Evolutionary conservation across 2,888 invertebrate genomes (phyloP).

Genomic region (Papilio demoleus): DNA sequence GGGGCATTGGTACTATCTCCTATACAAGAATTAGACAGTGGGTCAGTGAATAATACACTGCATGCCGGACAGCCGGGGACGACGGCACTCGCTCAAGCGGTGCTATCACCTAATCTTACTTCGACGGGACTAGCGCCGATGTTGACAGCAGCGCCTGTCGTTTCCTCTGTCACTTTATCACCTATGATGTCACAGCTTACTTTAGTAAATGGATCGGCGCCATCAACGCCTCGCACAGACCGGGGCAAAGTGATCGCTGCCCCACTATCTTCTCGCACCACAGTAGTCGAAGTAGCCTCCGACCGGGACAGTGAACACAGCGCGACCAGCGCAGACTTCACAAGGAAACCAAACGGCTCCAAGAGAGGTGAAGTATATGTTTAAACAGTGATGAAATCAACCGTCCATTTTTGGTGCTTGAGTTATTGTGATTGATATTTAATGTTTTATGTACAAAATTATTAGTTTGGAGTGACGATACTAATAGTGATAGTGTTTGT

Average conservation of each 20-base stretch:
- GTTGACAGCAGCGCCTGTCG: constrained; percentile 76
- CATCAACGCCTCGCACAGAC: constrained; percentile 71
- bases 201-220: constrained; percentile 76
- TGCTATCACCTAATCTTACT: constrained; percentile 86
- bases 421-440: constrained; percentile 42
- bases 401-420: constrained; percentile 39
- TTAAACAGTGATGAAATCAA: constrained; percentile 46
- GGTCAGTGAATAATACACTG: constrained; percentile 88
- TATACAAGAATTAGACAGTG: constrained; percentile 92
- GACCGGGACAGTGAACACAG: constrained; percentile 69
- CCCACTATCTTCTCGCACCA: constrained; percentile 52
- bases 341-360: constrained; percentile 63
- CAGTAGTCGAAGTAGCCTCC: constrained; percentile 57
- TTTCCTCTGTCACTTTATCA: constrained; percentile 78
- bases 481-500: constrained; percentile 37
- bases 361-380: constrained; percentile 78
- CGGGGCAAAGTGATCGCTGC: constrained; percentile 53
- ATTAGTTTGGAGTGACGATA: constrained; percentile 15
- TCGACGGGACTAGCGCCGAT: constrained; percentile 72
- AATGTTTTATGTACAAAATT: constrained; percentile 21
- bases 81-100: constrained; percentile 90
- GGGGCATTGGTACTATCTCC: constrained; percentile 91
- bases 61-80: constrained; percentile 89
- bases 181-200: constrained; percentile 85
- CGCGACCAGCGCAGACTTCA: constrained; percentile 57